Evolutionary conservation across 1,140 invertebrate species (phyloP), one percentile per base, ranked within the genome.

Genomic region (Habropoda laboriosa): DNA sequence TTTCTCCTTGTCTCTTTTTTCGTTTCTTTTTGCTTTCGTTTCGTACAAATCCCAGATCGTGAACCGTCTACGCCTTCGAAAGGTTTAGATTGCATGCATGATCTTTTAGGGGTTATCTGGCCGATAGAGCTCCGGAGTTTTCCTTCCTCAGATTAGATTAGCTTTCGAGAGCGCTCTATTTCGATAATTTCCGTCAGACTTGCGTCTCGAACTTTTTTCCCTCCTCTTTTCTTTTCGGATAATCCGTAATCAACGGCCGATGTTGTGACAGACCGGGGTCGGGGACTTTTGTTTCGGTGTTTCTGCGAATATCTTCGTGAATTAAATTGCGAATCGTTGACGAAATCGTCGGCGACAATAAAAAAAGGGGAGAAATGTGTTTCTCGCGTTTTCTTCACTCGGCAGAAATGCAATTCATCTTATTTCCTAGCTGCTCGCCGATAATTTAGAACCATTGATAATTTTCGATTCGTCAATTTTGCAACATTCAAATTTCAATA

Each of bases 81-180:
- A 78, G 75, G 32, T 42, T 71, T 71, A 60, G 42, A 78, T 78
- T 47, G 38, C 42, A 49, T 24, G 53, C 13, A 49, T 12, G 75
- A 71, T 85, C 86, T 86, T 55, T 10, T 70, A 82, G 81, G 42
- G 61, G 57, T 80, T 75, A 42, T 78, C 68, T 27, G 10, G n/a
- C 13, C 32, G 79, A 84, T 85, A 80, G 68, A 13, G 71, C 58
- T 77, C 38, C 57, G 51, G 61, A 63, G 67, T 85, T 85, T 78
- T 60, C 45, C 55, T 81, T 51, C 10, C 42, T 53, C 30, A 66
- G 75, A 85, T 85, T 85, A 85, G 83, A 85, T 85, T 85, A 73
- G 55, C 45, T 42, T 18, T 13, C 64, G 49, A 80, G 45, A 58
- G 40, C 40, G 63, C 38, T 85, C 67, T 35, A 80, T 57, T 67